phyloP scores from a whole-genome alignment of 2,888 invertebrate species.

The Morpho helenor region DNA sequence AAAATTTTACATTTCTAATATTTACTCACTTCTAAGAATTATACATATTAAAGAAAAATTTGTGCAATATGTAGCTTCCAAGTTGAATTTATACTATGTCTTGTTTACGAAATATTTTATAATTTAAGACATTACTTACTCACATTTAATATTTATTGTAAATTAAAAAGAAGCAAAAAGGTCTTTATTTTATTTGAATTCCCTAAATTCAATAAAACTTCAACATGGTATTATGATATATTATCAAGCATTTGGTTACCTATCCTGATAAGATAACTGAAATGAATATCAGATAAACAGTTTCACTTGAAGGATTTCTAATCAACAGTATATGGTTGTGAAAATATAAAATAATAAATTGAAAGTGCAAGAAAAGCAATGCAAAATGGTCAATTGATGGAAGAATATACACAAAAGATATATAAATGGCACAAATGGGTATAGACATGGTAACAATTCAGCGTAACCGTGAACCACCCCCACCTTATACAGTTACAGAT shows the following conservation, averaged over 20 bases:
- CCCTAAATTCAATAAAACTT: background rate
- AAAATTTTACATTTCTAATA: no score
- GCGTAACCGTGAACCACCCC: slow-evolving; percentile 48
- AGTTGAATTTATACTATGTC: no score
- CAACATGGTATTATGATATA: background rate
- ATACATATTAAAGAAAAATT: no score
- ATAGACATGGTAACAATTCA: slow-evolving; percentile 33
- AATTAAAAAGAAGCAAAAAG: slow-evolving; percentile 14
- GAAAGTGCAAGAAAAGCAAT: slow-evolving; percentile 8
- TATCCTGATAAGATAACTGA: slow-evolving; percentile 28
- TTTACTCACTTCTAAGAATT: no score
- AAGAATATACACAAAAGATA: slow-evolving; percentile 13
- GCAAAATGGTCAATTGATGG: slow-evolving; percentile 12
- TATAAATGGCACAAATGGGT: slow-evolving; percentile 32
- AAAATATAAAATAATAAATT: background rate
- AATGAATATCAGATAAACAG: slow-evolving; percentile 22
- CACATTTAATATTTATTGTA: slow-evolving; percentile 3
- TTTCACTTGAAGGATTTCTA: slow-evolving; percentile 13
- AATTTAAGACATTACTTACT: background rate
- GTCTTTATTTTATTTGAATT: slow-evolving; percentile 4
- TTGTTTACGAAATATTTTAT: no score
- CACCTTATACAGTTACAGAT: slow-evolving; percentile 47
- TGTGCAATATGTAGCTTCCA: no score
- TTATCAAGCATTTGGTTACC: slow-evolving; percentile 20
- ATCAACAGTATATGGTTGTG: slow-evolving; percentile 10